Conservation (phyloP, 2,888 invertebrate species). For the Myopa tessellatipennis region DNA sequence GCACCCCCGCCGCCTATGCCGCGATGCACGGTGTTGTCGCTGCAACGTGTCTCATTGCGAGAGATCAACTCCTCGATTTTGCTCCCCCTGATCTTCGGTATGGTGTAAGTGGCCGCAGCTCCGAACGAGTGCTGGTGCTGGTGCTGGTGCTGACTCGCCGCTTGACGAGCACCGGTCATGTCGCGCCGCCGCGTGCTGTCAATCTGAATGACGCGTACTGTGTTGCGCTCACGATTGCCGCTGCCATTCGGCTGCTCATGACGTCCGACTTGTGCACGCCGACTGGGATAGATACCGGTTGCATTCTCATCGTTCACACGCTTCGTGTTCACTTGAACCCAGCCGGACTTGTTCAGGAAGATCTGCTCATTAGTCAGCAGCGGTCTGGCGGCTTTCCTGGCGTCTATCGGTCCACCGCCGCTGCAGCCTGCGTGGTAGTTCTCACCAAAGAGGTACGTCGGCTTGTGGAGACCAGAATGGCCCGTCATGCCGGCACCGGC, state of each 20-base stretch:
- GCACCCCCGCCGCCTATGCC: constrained; percentile 49
- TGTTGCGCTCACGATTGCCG: constrained; percentile 49
- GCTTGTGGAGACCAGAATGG: constrained; percentile 52
- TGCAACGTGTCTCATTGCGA: constrained; percentile 63
- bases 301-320: constrained; percentile 62
- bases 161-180: constrained; percentile 50
- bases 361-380: constrained; percentile 62
- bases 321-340: constrained; percentile 69
- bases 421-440: constrained; percentile 51
- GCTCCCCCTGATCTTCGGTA: constrained; percentile 60
- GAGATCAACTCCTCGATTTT: constrained; percentile 68
- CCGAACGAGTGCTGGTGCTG: constrained; percentile 54
- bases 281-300: constrained; percentile 49
- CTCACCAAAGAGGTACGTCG: constrained; percentile 67
- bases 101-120: constrained; percentile 51
- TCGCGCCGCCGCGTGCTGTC: constrained; percentile 55
- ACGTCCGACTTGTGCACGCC: constrained; percentile 52
- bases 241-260: constrained; percentile 59
- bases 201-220: constrained; percentile 58
- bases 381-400: constrained; percentile 50
- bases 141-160: constrained; percentile 54
- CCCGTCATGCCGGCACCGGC: constrained; percentile 44
- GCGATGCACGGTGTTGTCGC: constrained; percentile 55
- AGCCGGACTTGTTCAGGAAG: constrained; percentile 68
- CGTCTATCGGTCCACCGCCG: not conserved